Conservation (phyloP, 2,888 invertebrate genomes). For the Branchipolynoe longqiensis region DNA sequence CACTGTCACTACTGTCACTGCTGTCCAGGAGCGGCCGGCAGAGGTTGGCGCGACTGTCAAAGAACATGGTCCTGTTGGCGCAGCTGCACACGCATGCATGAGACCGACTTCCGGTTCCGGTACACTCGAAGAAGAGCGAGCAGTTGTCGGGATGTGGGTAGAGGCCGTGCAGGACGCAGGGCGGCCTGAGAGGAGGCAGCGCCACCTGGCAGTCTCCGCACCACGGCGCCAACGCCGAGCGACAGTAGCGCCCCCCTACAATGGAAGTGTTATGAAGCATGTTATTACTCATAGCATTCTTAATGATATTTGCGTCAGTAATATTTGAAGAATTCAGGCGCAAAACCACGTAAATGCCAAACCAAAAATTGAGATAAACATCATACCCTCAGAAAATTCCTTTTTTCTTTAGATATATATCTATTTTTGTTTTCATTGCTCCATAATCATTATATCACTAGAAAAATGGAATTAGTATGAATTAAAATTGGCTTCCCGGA, state of each 20-base stretch:
- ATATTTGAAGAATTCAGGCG: too few relatives aligned
- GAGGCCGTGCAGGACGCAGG: conserved; percentile 2
- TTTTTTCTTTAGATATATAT: too few relatives aligned
- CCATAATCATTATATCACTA: too few relatives aligned
- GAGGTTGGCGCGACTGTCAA: not conserved
- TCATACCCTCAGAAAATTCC: too few relatives aligned
- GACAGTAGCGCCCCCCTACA: conserved; percentile 11
- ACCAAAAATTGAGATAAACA: too few relatives aligned
- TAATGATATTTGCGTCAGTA: too few relatives aligned
- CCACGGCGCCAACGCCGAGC: conserved; percentile 3
- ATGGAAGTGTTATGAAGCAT: not conserved
- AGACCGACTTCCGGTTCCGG: conserved; percentile 18
- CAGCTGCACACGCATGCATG: conserved; percentile 37
- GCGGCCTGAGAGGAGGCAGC: conserved; percentile 5
- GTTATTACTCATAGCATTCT: not conserved
- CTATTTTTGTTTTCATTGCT: too few relatives aligned
- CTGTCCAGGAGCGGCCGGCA: not conserved
- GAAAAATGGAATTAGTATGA: too few relatives aligned
- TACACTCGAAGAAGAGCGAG: conserved; percentile 42
- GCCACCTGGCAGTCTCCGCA: conserved; percentile 22
- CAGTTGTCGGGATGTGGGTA: conserved; percentile 40
- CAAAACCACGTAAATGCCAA: too few relatives aligned
- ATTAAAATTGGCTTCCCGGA: too few relatives aligned
- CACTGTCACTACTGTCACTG: not conserved
- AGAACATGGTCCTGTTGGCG: conserved; percentile 31